phyloP scores from a whole-genome alignment of 2,797 vertebrate species.

The Acanthopagrus latus region DNA sequence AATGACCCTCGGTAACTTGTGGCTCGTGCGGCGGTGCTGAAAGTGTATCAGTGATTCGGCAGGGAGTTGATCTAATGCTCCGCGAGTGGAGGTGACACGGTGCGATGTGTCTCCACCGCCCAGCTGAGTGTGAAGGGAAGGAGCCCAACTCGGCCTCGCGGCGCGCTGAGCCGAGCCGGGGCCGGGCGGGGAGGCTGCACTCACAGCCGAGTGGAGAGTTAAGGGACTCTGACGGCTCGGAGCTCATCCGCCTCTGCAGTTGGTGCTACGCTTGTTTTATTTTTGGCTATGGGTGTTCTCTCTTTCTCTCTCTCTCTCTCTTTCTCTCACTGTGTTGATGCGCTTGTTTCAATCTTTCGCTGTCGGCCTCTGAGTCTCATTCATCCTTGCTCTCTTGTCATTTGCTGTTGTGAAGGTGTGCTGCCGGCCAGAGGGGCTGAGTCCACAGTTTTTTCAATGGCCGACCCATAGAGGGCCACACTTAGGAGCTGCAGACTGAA shows the following conservation, averaged over 20 bases:
- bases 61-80: slow-evolving; percentile 68
- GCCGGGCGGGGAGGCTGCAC: slow-evolving; percentile 18
- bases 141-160: slow-evolving; percentile 38
- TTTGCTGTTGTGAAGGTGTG: slow-evolving; percentile 65
- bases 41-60: slow-evolving; percentile 45
- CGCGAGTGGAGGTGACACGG: slow-evolving; percentile 61
- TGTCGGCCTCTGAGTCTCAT: slow-evolving; percentile 13
- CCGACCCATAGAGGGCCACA: slow-evolving; percentile 67
- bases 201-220: slow-evolving; percentile 44
- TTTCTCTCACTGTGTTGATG: slow-evolving; percentile 41
- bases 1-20: slow-evolving; percentile 53
- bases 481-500: slow-evolving; percentile 67
- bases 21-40: slow-evolving; percentile 35
- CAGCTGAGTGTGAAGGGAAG: slow-evolving; percentile 61
- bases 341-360: slow-evolving; percentile 29
- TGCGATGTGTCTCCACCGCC: slow-evolving; percentile 60
- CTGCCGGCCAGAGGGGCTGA: slow-evolving; percentile 75
- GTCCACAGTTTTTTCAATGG: slow-evolving; percentile 76
- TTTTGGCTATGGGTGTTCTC: background rate
- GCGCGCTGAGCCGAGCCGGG: background rate
- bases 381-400: slow-evolving; percentile 39
- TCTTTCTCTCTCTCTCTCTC: background rate
- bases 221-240: slow-evolving; percentile 45
- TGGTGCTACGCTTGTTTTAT: slow-evolving; percentile 44
- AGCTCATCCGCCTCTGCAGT: slow-evolving; percentile 54